Evolutionary conservation across 2,888 invertebrate genomes (phyloP).

Genomic region (Drosophila diplacantha): DNA sequence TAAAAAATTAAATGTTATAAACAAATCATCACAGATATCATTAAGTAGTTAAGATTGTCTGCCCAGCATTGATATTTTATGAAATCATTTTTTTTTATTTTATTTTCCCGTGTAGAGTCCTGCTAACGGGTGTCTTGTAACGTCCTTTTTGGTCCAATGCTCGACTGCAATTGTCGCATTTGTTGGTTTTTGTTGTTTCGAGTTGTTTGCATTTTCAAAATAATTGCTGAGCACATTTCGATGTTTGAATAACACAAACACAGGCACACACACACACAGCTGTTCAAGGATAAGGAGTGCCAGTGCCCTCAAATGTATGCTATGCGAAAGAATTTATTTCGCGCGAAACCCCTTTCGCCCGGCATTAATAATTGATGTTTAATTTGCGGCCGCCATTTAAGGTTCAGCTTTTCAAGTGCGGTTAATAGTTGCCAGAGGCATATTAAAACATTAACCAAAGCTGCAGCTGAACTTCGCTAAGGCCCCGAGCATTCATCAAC

Average conservation of each 20-base stretch:
- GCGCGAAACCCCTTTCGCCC: conserved; percentile 10
- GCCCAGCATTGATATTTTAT: neutral
- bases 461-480: conserved; percentile 11
- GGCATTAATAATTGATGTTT: conserved; percentile 61
- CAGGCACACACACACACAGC: neutral
- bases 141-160: conserved; percentile 27
- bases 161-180: conserved; percentile 43
- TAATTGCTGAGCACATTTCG: conserved; percentile 56
- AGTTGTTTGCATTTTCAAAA: conserved; percentile 40
- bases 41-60: neutral
- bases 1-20: too few relatives aligned
- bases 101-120: conserved; percentile 10
- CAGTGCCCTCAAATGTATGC: conserved; percentile 54
- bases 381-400: conserved; percentile 64
- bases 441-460: conserved; percentile 64
- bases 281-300: conserved; percentile 3
- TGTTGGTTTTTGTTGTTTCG: conserved; percentile 20
- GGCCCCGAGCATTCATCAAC: conserved; percentile 58
- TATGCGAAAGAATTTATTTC: conserved; percentile 47
- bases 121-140: conserved; percentile 18
- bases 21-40: rapidly evolving
- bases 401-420: conserved; percentile 41
- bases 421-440: conserved; percentile 69
- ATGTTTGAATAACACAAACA: conserved; percentile 27
- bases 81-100: rapidly evolving